phyloP scores from a whole-genome alignment of 1,140 invertebrate species.

The Ephestia elutella region DNA sequence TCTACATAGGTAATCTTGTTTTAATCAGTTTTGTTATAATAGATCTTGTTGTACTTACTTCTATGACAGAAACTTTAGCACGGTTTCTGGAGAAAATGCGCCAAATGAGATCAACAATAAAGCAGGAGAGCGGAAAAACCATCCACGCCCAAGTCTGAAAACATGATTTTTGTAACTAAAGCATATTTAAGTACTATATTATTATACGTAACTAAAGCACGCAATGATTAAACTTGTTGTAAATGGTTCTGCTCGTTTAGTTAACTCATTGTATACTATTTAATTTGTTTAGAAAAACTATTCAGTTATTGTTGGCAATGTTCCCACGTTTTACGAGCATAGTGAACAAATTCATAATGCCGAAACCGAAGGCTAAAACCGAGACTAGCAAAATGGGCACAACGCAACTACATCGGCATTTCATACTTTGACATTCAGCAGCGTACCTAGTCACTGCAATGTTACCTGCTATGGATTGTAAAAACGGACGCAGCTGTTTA shows the following conservation, averaged over 20 bases:
- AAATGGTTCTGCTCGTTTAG: too few relatives aligned
- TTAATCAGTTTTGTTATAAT: too few relatives aligned
- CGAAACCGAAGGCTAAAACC: not conserved
- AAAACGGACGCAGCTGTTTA: not conserved
- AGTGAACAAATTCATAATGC: constrained; percentile 3
- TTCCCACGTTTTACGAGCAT: not conserved
- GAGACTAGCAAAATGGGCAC: not conserved
- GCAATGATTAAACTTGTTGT: too few relatives aligned
- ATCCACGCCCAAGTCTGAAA: constrained; percentile 66
- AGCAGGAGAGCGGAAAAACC: constrained; percentile 48
- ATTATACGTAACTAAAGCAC: too few relatives aligned
- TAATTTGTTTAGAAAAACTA: not conserved
- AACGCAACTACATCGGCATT: not conserved
- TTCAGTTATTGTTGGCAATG: constrained; percentile 1
- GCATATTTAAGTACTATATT: too few relatives aligned
- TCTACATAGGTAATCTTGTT: too few relatives aligned
- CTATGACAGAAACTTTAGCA: constrained; percentile 40
- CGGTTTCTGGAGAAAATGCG: constrained; percentile 54
- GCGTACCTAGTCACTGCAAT: too few relatives aligned
- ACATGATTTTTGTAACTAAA: constrained; percentile 14
- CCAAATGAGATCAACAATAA: constrained; percentile 55
- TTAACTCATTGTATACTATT: not conserved
- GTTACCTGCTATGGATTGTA: too few relatives aligned
- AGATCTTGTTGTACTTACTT: constrained; percentile 32
- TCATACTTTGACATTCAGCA: too few relatives aligned